Conservation (phyloP, 2,888 invertebrate species). For the Microctonus hyperodae region DNA sequence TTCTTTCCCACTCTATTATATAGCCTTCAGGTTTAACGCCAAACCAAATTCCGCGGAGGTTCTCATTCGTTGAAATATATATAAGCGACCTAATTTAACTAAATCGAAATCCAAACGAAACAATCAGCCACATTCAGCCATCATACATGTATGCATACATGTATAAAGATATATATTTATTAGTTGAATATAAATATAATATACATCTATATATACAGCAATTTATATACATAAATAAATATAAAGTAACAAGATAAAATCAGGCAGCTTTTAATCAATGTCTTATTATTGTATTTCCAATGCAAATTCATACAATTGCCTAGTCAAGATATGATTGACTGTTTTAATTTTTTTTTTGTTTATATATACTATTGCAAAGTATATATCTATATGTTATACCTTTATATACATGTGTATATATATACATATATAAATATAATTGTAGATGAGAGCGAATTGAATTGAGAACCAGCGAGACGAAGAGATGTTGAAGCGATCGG, state of each 20-base stretch:
- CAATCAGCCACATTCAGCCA: conserved; percentile 10
- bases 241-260: neutral
- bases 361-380: neutral
- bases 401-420: conserved; percentile 2
- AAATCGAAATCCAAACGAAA: conserved; percentile 11
- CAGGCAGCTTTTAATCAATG: conserved; percentile 15
- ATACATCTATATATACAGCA: neutral
- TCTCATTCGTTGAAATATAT: conserved; percentile 43
- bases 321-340: neutral
- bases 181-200: neutral
- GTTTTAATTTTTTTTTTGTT: neutral
- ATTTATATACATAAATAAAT: neutral
- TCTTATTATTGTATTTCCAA: conserved; percentile 23
- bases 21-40: conserved; percentile 49
- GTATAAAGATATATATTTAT: conserved; percentile 5
- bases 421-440: conserved; percentile 1
- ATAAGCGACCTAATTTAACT: conserved; percentile 15
- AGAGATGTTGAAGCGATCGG: conserved; percentile 40
- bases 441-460: conserved; percentile 16
- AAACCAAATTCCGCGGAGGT: conserved; percentile 52
- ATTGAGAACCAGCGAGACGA: conserved; percentile 35
- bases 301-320: conserved; percentile 21
- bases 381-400: conserved; percentile 5
- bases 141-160: conserved; percentile 7
- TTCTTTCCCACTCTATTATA: conserved; percentile 3